These are phyloP conservation scores for Calypte anna DNA, from an alignment of 2,113 vertebrate genomes.

Conservation along the genomic window DNA sequence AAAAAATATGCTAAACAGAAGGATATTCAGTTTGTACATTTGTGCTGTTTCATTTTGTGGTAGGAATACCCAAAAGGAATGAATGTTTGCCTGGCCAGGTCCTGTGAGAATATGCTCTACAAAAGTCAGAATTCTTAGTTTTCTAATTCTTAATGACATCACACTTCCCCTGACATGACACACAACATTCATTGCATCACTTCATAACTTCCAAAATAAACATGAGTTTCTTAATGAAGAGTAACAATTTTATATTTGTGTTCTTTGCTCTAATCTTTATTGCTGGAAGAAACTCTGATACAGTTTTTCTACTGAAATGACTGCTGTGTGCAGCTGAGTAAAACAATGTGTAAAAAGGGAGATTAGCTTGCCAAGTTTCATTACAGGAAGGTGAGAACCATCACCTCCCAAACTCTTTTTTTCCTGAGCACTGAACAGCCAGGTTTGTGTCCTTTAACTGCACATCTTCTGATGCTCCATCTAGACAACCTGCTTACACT, in stretches of 20 bases:
- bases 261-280: neutral
- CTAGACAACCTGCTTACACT: neutral
- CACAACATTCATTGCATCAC: neutral
- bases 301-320: neutral
- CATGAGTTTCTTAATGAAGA: neutral
- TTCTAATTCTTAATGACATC: neutral
- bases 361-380: neutral
- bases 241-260: neutral
- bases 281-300: neutral
- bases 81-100: accelerated
- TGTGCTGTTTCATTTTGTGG: neutral
- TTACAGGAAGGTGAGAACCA: neutral
- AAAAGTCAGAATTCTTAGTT: neutral
- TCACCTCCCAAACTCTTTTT: neutral
- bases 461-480: neutral
- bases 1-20: neutral
- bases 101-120: neutral
- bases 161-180: neutral
- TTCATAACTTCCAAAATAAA: neutral
- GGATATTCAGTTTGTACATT: neutral
- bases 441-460: neutral
- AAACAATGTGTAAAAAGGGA: neutral
- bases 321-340: neutral
- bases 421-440: neutral
- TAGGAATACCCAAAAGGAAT: neutral